Percentiles rank a stretch among this genome's conserved stretches.
Conservation (phyloP, 2,888 invertebrate genomes). For the Thymelicus sylvestris region DNA sequence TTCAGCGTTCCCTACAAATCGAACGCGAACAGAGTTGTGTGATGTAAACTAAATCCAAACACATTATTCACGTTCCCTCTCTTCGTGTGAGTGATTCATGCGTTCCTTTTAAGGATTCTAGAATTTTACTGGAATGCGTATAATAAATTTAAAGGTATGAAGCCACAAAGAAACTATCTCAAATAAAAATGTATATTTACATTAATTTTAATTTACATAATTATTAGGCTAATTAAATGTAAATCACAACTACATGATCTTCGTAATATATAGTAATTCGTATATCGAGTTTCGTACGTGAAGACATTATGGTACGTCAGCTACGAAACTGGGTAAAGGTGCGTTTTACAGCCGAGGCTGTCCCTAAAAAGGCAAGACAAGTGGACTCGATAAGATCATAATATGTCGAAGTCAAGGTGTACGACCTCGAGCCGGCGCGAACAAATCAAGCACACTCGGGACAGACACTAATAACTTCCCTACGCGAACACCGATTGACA, state of each 20-base stretch:
- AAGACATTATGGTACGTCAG: constrained; percentile 85
- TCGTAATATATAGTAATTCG: constrained; percentile 88
- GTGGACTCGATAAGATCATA: constrained; percentile 69
- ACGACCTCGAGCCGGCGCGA: constrained; percentile 62
- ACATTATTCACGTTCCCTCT: constrained; percentile 7
- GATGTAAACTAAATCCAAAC: constrained; percentile 23
- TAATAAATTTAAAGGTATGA: not conserved
- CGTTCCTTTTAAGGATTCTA: constrained; percentile 18
- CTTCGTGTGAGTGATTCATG: constrained; percentile 22
- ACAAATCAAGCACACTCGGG: constrained; percentile 69
- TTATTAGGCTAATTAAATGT: constrained; percentile 70
- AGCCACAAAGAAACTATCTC: constrained; percentile 4
- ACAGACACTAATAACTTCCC: constrained; percentile 66
- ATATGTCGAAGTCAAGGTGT: constrained; percentile 75
- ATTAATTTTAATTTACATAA: constrained; percentile 16
- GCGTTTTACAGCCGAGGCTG: constrained; percentile 72
- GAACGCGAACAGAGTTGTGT: constrained; percentile 14
- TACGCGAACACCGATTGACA: constrained; percentile 61
- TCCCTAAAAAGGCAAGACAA: constrained; percentile 77
- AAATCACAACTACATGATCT: constrained; percentile 87
- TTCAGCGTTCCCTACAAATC: constrained; percentile 27
- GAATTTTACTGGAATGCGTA: not conserved
- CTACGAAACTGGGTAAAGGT: constrained; percentile 75
- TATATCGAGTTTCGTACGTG: constrained; percentile 86
- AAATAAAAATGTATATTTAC: constrained; percentile 25